Conservation (phyloP, 2,797 vertebrate genomes). For the Huso huso region DNA sequence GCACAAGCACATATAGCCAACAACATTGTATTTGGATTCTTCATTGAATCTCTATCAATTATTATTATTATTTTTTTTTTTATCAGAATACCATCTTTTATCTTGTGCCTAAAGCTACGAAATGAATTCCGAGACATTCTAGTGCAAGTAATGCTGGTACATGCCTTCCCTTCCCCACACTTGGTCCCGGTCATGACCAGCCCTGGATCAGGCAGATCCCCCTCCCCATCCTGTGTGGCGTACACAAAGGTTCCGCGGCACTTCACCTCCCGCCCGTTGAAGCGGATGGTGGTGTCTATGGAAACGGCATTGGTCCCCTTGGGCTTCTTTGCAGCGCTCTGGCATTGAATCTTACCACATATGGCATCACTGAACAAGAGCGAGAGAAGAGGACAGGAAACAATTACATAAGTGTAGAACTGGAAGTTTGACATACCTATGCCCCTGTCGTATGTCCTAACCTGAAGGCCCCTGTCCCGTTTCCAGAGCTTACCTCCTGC, state of each 20-base stretch:
- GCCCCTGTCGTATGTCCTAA: not conserved
- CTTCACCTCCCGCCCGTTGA: conserved; percentile 67
- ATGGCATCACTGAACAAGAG: conserved; percentile 69
- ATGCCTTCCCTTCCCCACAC: conserved; percentile 81
- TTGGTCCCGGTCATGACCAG: conserved; percentile 86
- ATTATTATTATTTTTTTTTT: too few species aligned
- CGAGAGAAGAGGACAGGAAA: not conserved
- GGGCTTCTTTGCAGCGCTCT: conserved; percentile 76
- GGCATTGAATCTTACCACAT: conserved; percentile 93
- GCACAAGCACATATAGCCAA: too few species aligned
- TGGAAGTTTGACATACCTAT: not conserved
- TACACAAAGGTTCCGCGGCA: conserved; percentile 82
- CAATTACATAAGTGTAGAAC: not conserved
- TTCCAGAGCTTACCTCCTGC: conserved; percentile 59
- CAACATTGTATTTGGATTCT: too few species aligned
- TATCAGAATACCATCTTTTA: too few species aligned
- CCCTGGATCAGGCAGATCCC: conserved; percentile 75
- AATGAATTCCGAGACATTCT: too few species aligned
- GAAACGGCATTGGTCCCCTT: conserved; percentile 72
- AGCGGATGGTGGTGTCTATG: conserved; percentile 75
- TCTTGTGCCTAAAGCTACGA: too few species aligned
- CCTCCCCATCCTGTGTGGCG: conserved; percentile 65
- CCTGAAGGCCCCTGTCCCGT: not conserved
- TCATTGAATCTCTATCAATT: too few species aligned
- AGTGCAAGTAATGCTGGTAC: conserved; percentile 10